A percentile compares a stretch with the other conserved stretches of the same genome.
Conservation (phyloP, 1,140 invertebrate species). For the Idris sp. region DNA sequence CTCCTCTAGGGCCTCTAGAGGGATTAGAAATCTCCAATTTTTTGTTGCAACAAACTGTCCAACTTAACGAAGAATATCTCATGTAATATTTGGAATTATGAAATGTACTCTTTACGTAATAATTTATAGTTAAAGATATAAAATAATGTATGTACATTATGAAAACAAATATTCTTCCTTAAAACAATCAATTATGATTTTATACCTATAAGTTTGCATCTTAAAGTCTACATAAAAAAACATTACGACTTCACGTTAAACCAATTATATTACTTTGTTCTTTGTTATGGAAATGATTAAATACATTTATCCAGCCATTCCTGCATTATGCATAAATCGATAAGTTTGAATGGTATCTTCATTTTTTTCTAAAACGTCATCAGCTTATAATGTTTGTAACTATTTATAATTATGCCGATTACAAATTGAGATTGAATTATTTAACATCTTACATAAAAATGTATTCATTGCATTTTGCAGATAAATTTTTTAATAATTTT, state of each 20-base stretch:
- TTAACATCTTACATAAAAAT: not conserved
- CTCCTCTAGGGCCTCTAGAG: no score
- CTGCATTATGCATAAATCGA: conserved; percentile 14
- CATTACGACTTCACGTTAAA: conserved; percentile 6
- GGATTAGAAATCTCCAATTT: no score
- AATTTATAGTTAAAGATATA: no score
- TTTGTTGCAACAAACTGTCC: no score
- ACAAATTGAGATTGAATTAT: not conserved
- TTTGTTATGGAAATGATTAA: conserved; percentile 27
- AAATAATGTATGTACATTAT: no score
- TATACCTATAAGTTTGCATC: no score
- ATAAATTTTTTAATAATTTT: no score
- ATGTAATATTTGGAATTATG: no score
- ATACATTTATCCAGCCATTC: conserved; percentile 21
- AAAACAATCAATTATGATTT: conserved; percentile 6
- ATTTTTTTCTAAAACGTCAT: conserved; percentile 15
- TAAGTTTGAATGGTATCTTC: conserved; percentile 14
- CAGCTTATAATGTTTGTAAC: conserved; percentile 17
- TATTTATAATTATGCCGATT: not conserved
- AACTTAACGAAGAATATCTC: no score
- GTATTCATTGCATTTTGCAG: no score
- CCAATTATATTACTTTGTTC: conserved; percentile 14
- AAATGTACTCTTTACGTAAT: no score
- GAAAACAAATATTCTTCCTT: not conserved
- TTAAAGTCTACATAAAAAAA: conserved; percentile 24